These are phyloP conservation scores for Copidosoma aretas DNA, from an alignment of 2,888 invertebrate species.

Conservation along the genomic window DNA sequence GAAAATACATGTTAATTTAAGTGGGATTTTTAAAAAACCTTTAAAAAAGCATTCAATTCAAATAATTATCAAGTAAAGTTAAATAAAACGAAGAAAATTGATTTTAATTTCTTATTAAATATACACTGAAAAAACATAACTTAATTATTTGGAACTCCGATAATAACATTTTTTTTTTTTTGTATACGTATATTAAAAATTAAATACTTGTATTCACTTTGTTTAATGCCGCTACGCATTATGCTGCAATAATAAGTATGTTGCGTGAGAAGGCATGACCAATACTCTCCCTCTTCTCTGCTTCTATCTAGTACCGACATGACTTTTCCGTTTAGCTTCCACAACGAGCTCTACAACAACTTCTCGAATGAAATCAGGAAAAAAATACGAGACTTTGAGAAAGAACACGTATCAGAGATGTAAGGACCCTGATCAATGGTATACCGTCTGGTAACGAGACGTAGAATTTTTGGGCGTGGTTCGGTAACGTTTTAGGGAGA, in stretches of 20 bases:
- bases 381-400: constrained; percentile 8
- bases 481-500: background rate
- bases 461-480: constrained; percentile 28
- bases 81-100: too few relatives aligned
- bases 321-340: constrained; percentile 2
- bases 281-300: background rate
- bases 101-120: too few relatives aligned
- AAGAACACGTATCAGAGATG: background rate
- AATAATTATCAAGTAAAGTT: too few relatives aligned
- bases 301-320: background rate
- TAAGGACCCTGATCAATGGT: background rate
- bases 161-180: too few relatives aligned
- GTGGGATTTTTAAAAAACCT: too few relatives aligned
- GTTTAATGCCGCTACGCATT: background rate
- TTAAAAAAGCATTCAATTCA: too few relatives aligned
- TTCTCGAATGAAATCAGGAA: constrained; percentile 1
- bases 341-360: constrained; percentile 31
- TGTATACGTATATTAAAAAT: too few relatives aligned
- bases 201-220: constrained; percentile 8
- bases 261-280: background rate
- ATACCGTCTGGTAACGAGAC: constrained; percentile 6
- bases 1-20: too few relatives aligned
- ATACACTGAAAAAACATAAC: too few relatives aligned
- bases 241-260: background rate
- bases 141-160: too few relatives aligned